phyloP scores from a whole-genome alignment of 1,140 invertebrate genomes.

The Scaptomyza hsui region DNA sequence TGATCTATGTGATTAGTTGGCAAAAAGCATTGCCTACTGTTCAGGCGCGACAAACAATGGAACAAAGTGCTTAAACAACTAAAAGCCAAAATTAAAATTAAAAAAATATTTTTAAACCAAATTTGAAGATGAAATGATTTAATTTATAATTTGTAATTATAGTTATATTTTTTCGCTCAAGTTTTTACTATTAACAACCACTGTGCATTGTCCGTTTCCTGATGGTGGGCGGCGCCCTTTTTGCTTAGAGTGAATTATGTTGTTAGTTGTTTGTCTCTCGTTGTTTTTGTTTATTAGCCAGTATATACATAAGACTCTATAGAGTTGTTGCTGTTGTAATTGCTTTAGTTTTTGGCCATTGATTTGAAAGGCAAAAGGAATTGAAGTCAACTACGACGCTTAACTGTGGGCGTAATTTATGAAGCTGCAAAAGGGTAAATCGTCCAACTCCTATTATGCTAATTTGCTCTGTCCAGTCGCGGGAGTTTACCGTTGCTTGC shows the following conservation, averaged over 20 bases:
- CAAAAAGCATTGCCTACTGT: conserved; percentile 39
- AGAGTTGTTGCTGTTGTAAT: conserved; percentile 51
- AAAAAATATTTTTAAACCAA: too few species aligned
- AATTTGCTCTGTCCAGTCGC: conserved; percentile 25
- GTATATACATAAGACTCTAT: not conserved
- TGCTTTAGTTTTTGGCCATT: conserved; percentile 62
- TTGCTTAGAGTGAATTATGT: conserved; percentile 65
- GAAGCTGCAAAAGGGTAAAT: conserved; percentile 27
- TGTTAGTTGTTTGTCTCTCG: conserved; percentile 53
- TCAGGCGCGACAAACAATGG: conserved; percentile 5
- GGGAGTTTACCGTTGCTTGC: conserved; percentile 17
- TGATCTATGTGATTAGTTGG: conserved; percentile 59
- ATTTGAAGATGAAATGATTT: too few species aligned
- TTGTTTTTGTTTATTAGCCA: conserved; percentile 24
- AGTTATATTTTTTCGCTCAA: too few species aligned
- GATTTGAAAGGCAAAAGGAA: conserved; percentile 48
- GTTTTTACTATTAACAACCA: not conserved
- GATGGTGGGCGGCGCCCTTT: not conserved
- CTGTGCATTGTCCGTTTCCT: not conserved
- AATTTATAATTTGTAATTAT: too few species aligned
- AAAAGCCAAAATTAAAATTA: too few species aligned
- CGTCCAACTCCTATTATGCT: conserved; percentile 26
- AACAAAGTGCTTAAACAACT: not conserved
- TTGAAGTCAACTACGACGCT: not conserved
- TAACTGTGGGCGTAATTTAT: conserved; percentile 65